These are phyloP conservation scores for Eleutherodactylus coqui DNA, from an alignment of 2,797 vertebrate genomes.

Conservation along the genomic window DNA sequence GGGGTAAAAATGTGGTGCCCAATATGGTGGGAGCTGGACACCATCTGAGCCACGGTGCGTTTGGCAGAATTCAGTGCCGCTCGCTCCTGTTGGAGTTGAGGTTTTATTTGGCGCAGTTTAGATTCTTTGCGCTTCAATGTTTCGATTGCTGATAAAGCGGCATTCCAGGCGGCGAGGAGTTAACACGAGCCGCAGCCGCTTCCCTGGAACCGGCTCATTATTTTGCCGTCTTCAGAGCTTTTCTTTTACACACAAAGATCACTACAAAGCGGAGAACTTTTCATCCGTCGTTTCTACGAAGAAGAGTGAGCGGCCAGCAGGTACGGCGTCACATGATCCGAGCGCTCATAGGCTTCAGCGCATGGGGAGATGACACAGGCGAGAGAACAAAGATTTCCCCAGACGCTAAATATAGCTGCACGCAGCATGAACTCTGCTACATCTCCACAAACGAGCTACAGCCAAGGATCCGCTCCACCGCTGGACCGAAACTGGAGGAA, in stretches of 20 bases:
- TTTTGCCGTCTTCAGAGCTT: slow-evolving; percentile 6
- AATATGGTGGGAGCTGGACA: background rate
- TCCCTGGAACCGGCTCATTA: slow-evolving; percentile 5
- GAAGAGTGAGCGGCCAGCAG: background rate
- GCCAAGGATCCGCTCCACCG: background rate
- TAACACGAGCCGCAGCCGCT: background rate
- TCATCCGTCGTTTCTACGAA: background rate
- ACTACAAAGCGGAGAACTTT: background rate
- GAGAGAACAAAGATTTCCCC: slow-evolving; percentile 1
- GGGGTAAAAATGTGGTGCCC: background rate
- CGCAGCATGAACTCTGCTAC: background rate
- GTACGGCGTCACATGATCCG: background rate
- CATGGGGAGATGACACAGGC: slow-evolving; percentile 19
- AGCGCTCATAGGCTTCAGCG: background rate
- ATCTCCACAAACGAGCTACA: background rate
- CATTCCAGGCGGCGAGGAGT: background rate
- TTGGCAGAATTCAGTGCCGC: background rate
- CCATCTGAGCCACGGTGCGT: background rate
- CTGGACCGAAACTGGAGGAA: background rate
- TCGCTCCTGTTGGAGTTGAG: too few species aligned
- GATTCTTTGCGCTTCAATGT: background rate
- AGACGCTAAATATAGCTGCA: slow-evolving; percentile 8
- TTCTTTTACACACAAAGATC: slow-evolving; percentile 12
- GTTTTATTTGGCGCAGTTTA: background rate
- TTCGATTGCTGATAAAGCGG: background rate